Evolutionary conservation across 2,888 invertebrate species (phyloP), one percentile per base, ranked within the genome.

Genomic region (Tiliacea citrago): DNA sequence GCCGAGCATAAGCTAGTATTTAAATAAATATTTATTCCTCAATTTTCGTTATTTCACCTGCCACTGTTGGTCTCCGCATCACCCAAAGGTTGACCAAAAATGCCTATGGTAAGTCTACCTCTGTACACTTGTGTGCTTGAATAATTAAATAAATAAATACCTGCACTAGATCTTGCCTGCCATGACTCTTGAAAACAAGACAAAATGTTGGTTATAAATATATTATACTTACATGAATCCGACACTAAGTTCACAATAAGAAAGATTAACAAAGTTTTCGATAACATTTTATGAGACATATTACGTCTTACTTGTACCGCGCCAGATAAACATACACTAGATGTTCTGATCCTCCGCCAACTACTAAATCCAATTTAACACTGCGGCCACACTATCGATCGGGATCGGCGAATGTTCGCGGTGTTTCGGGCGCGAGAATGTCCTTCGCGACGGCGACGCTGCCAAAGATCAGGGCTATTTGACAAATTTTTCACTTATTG

Each of bases 171-270:
- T 42, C 42, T 9, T 29, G 10, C 29, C 60, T 21, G 6, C 29
- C 16, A 42, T 8, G 10, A 47, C 18, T 29, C 18, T 47, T 18
- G 18, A 68, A 67, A 60, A 39, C 2, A 4, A 68, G 10, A 39
- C 18, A 24, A 16, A 39, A 24, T 21, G 0, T 29, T 45, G 12
- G 10, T 29, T 29, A 29, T 55, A 60, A 69, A 51, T 8, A 60
- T 45, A 8, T 42, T 9, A 13, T 70, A 86, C 85, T 86, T 77
- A 86, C 86, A 60, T 73, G 86, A 63, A 68, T 75, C 58, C 13
- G 51, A 66, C 39, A 73, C 39, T 35, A 68, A 68, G 57, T 45
- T 77, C 62, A 87, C 63, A 53, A 76, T n/a, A 53, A 84, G 8
- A 39, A 83, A 57, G 9, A 79, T 29, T n/a, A 81, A 67, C 1